Conservation (phyloP, 2,888 invertebrate genomes). For the Protophormia terraenovae region DNA sequence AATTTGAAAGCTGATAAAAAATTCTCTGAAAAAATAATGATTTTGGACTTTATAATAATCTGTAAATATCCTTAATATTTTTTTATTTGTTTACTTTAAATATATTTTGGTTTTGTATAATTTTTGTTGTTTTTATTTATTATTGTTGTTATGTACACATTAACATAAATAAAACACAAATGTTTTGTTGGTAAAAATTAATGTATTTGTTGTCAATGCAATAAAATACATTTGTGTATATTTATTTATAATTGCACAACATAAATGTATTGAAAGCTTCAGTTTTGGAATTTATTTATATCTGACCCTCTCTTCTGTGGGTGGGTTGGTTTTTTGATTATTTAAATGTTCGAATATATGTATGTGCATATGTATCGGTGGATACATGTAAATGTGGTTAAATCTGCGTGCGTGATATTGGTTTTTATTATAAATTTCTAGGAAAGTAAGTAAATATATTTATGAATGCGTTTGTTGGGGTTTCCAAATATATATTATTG, state of each 20-base stretch:
- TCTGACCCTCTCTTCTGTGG: not conserved
- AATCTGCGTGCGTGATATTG: slow-evolving; percentile 43
- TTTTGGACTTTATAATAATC: no score
- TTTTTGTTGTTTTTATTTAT: not conserved
- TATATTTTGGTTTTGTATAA: not conserved
- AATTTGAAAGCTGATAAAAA: no score
- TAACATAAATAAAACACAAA: slow-evolving; percentile 55
- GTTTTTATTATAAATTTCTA: slow-evolving; percentile 27
- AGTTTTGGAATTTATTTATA: not conserved
- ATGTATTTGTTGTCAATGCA: slow-evolving; percentile 47
- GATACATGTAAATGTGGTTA: slow-evolving; percentile 4
- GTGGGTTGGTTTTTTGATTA: not conserved
- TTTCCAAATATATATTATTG: not conserved
- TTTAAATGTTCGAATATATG: not conserved
- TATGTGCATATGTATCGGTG: not conserved
- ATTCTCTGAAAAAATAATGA: no score
- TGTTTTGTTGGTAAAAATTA: slow-evolving; percentile 51
- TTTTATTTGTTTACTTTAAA: not conserved
- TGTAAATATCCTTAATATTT: slow-evolving; percentile 19
- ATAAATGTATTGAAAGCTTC: not conserved
- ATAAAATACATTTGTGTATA: slow-evolving; percentile 59
- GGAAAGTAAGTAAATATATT: not conserved
- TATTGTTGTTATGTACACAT: slow-evolving; percentile 8
- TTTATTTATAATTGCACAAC: slow-evolving; percentile 30
- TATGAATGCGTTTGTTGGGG: not conserved